A percentile compares a stretch with the other conserved stretches of the same genome.
phyloP scores from a whole-genome alignment of 2,797 vertebrate species.

The Nannoperca australis region DNA sequence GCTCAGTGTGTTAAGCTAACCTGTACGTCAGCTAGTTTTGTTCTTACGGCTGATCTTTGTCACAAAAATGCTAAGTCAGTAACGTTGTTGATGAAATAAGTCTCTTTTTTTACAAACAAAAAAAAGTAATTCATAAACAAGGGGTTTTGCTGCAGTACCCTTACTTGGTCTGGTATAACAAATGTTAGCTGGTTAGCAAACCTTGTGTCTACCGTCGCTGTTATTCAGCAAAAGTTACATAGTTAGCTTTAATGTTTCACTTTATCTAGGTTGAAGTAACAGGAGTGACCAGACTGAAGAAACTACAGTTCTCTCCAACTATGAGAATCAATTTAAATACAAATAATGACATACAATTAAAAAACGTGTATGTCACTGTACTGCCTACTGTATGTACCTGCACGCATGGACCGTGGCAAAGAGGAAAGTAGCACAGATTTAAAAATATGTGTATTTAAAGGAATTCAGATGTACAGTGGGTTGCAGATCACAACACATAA shows the following conservation, averaged over 20 bases:
- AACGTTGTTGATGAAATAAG: too few species aligned
- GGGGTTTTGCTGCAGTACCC: neutral
- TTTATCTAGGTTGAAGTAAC: neutral
- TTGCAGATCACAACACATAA: neutral
- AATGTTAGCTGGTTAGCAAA: neutral
- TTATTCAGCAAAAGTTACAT: neutral
- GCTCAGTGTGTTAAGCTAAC: neutral
- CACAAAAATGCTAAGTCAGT: too few species aligned
- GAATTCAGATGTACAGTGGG: neutral
- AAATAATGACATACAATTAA: too few species aligned
- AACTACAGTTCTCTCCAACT: neutral
- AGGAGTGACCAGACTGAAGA: neutral
- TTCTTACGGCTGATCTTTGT: too few species aligned
- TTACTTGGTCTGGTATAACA: neutral
- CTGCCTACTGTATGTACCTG: neutral
- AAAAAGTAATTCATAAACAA: neutral
- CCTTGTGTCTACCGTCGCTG: neutral
- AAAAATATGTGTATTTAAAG: slow-evolving; percentile 18
- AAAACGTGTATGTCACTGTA: neutral
- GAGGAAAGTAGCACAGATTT: neutral
- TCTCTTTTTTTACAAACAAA: neutral
- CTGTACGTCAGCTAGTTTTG: neutral
- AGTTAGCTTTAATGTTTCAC: neutral
- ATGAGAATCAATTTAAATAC: neutral
- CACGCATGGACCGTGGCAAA: neutral